A percentile compares a stretch with the other conserved stretches of the same genome.
Evolutionary conservation across 35 echinoderm and acorn worm genomes (phyloP).

Genomic region (Hemicentrotus pulcherrimus): DNA sequence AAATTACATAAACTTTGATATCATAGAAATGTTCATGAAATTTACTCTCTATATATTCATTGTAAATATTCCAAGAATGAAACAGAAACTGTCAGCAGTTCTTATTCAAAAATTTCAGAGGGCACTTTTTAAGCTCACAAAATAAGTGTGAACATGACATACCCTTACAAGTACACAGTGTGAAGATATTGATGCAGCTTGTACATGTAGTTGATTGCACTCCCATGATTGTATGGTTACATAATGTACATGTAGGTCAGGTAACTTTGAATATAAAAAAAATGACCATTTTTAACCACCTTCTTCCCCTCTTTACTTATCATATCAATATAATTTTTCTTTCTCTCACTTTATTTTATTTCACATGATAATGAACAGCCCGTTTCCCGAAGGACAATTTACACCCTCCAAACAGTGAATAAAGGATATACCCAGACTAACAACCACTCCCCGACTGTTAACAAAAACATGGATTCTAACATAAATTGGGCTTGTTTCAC

Average conservation of each 20-base stretch:
- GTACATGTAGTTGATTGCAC: background rate
- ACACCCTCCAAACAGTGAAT: background rate
- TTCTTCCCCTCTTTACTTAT: background rate
- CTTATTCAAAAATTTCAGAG: background rate
- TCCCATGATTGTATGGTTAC: background rate
- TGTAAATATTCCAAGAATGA: too few relatives aligned
- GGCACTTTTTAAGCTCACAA: background rate
- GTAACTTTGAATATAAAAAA: background rate
- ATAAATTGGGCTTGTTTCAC: slow-evolving; percentile 24
- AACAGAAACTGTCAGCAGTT: too few relatives aligned
- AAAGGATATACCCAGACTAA: background rate
- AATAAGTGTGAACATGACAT: background rate
- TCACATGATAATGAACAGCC: background rate
- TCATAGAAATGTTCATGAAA: too few relatives aligned
- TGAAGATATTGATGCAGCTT: background rate
- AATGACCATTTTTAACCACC: background rate
- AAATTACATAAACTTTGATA: background rate
- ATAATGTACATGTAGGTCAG: background rate
- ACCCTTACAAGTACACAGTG: background rate
- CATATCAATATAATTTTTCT: background rate
- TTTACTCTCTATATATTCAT: too few relatives aligned
- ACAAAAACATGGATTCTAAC: background rate
- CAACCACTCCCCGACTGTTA: background rate
- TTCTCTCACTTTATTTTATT: background rate
- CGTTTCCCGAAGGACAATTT: background rate